phyloP scores from a whole-genome alignment of 2,888 invertebrate species.

The Andrena bicolor region DNA sequence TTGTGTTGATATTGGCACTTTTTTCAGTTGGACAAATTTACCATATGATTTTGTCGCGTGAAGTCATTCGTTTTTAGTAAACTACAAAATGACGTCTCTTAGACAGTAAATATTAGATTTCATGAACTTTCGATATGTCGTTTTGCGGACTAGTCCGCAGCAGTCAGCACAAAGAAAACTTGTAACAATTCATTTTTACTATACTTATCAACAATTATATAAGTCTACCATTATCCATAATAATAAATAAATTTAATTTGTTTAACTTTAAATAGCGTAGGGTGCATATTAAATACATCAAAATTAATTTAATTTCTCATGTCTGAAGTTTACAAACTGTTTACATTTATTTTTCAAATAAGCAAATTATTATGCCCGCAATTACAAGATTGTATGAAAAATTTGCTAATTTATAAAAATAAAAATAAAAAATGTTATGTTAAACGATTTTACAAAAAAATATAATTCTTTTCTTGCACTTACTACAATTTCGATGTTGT shows the following conservation, averaged over 20 bases:
- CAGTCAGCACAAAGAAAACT: too few relatives aligned
- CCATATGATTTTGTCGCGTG: neutral
- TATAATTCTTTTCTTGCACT: too few relatives aligned
- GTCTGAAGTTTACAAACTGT: too few relatives aligned
- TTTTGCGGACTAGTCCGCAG: neutral
- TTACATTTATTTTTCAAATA: too few relatives aligned
- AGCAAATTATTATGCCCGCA: too few relatives aligned
- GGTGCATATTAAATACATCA: too few relatives aligned
- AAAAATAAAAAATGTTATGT: too few relatives aligned
- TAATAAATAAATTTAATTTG: neutral
- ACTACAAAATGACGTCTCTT: conserved; percentile 3
- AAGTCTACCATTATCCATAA: neutral
- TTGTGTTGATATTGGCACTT: neutral
- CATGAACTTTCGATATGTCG: neutral
- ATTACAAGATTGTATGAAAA: too few relatives aligned
- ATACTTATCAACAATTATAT: neutral
- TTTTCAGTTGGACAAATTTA: neutral
- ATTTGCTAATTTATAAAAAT: too few relatives aligned
- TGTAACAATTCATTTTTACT: neutral
- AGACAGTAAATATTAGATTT: conserved; percentile 27
- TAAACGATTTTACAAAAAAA: too few relatives aligned
- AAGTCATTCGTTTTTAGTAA: neutral
- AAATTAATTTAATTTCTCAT: too few relatives aligned
- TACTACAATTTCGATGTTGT: too few relatives aligned
- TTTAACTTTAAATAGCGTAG: neutral